These are phyloP conservation scores for Phyllotis vaccarum DNA, from an alignment of 2,797 vertebrate genomes.

Conservation along the genomic window DNA sequence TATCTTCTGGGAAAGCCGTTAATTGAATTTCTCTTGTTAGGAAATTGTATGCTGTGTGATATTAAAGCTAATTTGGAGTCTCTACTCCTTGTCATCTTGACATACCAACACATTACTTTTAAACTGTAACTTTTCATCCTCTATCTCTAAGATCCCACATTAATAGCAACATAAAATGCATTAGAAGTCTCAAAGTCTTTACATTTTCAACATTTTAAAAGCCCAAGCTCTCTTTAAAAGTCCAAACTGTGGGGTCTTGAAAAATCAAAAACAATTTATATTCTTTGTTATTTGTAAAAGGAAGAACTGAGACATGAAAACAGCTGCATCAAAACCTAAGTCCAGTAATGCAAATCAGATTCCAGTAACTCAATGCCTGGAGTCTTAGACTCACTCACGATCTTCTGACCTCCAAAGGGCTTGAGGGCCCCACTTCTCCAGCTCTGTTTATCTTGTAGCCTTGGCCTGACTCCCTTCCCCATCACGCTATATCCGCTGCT, in stretches of 20 bases:
- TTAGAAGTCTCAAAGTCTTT: not conserved
- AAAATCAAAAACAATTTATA: not conserved
- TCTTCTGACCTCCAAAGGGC: not conserved
- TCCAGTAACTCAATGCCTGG: not conserved
- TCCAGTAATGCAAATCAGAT: not conserved
- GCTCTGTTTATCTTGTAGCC: not conserved
- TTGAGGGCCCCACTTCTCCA: not conserved
- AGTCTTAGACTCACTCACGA: too few species aligned
- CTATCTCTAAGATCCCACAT: not conserved
- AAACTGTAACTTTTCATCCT: not conserved
- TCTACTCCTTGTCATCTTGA: not conserved
- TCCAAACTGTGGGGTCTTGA: not conserved
- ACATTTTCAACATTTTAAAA: not conserved
- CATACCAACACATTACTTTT: not conserved
- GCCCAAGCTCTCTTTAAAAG: not conserved
- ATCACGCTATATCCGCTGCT: not conserved
- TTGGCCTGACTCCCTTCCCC: not conserved
- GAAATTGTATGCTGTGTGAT: not conserved
- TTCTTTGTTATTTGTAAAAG: not conserved
- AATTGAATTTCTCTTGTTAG: not conserved
- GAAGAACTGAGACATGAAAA: not conserved
- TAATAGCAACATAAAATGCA: not conserved
- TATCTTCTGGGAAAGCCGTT: not conserved
- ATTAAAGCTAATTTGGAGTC: not conserved
- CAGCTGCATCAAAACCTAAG: not conserved